Conservation (phyloP, 1,140 invertebrate genomes). For the Dendrolimus punctatus region DNA sequence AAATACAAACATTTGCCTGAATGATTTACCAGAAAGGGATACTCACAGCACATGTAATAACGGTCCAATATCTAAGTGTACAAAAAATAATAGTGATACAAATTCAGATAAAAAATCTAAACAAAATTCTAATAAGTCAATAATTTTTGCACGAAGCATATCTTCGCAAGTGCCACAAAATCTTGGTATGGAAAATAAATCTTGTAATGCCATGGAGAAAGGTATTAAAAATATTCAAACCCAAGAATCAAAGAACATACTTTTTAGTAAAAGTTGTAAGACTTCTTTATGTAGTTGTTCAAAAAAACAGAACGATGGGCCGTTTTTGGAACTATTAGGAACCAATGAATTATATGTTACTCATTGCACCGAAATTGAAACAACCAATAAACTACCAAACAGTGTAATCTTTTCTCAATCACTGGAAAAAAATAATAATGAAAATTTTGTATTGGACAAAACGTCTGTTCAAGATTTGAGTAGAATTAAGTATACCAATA, state of each 20-base stretch:
- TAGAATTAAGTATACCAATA: background rate
- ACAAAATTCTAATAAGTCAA: conserved; percentile 13
- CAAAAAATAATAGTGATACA: conserved; percentile 3
- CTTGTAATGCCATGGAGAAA: conserved; percentile 28
- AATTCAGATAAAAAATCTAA: conserved; percentile 3
- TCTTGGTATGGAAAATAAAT: conserved; percentile 29
- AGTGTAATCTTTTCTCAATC: background rate
- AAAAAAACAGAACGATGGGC: background rate
- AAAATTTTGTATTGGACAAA: background rate
- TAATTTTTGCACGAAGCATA: conserved; percentile 15
- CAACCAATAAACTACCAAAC: background rate
- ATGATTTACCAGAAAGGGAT: conserved; percentile 23
- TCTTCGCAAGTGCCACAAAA: conserved; percentile 25
- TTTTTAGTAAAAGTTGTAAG: conserved; percentile 16
- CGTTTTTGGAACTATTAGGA: conserved; percentile 6
- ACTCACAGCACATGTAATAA: background rate
- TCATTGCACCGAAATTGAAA: conserved; percentile 7
- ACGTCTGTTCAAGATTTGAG: too few species aligned
- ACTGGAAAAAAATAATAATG: background rate
- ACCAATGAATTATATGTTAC: conserved; percentile 13
- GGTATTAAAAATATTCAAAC: conserved; percentile 17
- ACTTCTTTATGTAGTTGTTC: conserved; percentile 8
- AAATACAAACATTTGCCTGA: background rate
- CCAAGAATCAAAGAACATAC: conserved; percentile 18
- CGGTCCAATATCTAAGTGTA: background rate